Percentiles rank a stretch among this genome's conserved stretches.
These are phyloP conservation scores for Euthynnus affinis DNA, from an alignment of 2,797 vertebrate genomes.

Conservation along the genomic window DNA sequence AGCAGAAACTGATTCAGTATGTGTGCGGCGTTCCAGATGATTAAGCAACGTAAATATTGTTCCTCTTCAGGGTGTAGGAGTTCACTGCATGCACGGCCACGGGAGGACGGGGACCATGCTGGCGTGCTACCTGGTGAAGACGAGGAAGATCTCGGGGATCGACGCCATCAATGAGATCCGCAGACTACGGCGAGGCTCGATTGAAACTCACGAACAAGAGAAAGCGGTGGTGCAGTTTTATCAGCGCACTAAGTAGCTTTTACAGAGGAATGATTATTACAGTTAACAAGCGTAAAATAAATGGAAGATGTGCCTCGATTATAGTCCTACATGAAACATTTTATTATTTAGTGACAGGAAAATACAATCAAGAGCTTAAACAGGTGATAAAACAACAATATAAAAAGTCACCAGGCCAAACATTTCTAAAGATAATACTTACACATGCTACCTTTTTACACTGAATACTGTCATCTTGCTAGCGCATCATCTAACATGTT, in stretches of 20 bases:
- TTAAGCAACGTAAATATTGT: background rate
- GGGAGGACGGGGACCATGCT: constrained; percentile 96
- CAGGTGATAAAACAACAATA: background rate
- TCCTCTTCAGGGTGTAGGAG: constrained; percentile 88
- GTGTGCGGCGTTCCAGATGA: background rate
- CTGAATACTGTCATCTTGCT: constrained; percentile 13
- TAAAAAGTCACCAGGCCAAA: background rate
- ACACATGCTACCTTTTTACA: constrained; percentile 11
- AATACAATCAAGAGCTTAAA: constrained; percentile 4
- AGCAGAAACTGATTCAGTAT: too few relatives aligned
- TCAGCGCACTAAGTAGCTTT: constrained; percentile 83
- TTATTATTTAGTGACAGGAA: constrained; percentile 16
- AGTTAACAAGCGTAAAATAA: background rate
- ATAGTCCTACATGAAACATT: constrained; percentile 1
- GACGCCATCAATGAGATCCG: constrained; percentile 93
- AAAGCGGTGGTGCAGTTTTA: constrained; percentile 92
- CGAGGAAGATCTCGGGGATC: constrained; percentile 78
- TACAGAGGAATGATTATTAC: background rate
- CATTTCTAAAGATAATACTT: constrained; percentile 15
- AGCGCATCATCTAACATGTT: background rate
- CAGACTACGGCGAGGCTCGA: constrained; percentile 89
- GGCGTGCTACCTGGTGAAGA: constrained; percentile 94
- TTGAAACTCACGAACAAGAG: constrained; percentile 94
- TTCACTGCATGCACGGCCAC: constrained; percentile 93
- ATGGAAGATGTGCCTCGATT: constrained; percentile 3